These are phyloP conservation scores for Holacanthus passer DNA, from an alignment of 2,113 vertebrate species.

Conservation along the genomic window DNA sequence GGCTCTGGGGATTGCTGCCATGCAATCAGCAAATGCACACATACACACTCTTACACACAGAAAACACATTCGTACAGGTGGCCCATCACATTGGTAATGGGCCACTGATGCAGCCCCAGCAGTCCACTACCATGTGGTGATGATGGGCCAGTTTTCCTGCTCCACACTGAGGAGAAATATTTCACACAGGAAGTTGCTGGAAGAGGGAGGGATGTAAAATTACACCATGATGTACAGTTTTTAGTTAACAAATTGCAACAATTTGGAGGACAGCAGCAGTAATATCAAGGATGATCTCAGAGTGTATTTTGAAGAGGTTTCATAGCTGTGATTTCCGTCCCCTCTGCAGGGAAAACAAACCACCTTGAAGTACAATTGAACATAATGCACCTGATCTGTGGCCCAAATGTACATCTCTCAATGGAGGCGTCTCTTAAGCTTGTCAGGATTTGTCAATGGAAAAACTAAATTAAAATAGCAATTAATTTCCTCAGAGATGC, in stretches of 20 bases:
- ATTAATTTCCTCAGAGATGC: constrained; percentile 73
- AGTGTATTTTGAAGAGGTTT: constrained; percentile 34
- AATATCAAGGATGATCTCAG: constrained; percentile 4
- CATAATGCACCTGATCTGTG: constrained; percentile 24
- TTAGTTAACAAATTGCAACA: constrained; percentile 31
- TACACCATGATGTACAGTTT: neutral
- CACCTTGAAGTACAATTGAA: constrained; percentile 36
- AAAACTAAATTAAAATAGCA: constrained; percentile 65
- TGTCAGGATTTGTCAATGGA: constrained; percentile 62
- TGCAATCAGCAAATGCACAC: constrained; percentile 38
- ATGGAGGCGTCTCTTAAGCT: constrained; percentile 46
- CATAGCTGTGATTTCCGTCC: constrained; percentile 25
- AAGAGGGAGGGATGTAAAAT: constrained; percentile 9
- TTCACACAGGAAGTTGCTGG: constrained; percentile 23
- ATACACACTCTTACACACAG: constrained; percentile 29
- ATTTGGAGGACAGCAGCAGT: constrained; percentile 1
- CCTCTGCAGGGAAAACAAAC: constrained; percentile 21
- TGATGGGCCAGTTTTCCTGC: constrained; percentile 25
- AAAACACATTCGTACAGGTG: constrained; percentile 64
- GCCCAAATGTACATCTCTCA: constrained; percentile 30
- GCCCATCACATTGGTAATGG: constrained; percentile 64
- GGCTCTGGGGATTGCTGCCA: constrained; percentile 39
- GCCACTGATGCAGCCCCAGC: constrained; percentile 54
- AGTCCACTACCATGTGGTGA: constrained; percentile 28
- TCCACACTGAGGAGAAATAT: constrained; percentile 11